Base-by-base conservation (phyloP, 2,113 vertebrate genomes). In the Elephas maximus region DNA sequence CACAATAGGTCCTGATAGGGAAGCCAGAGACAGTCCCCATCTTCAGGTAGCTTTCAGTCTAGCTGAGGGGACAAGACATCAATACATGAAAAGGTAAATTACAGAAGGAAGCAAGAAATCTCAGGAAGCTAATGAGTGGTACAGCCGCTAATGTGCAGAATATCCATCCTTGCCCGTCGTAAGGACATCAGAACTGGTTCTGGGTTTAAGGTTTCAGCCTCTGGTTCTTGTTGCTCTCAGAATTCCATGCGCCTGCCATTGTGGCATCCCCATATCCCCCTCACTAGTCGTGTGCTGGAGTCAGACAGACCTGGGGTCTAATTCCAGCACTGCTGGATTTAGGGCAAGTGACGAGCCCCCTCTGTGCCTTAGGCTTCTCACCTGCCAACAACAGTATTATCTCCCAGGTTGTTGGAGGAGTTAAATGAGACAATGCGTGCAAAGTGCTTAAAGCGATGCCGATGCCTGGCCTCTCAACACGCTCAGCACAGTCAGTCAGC, bases 401-500 rank as follows among this genome's bases (percentile, higher is more conserved):
- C 53, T 91, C 63, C 17, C 44, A 44, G 26, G 48, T n/a, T 21
- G 17, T 41, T 24, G 14, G 30, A 63, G 51, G 71, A 67, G 33
- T 21, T 45, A 28, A 81, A 60, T 33, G 60, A 82, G 51, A 71
- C 45, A 9, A 1, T 5, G 37, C 11, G 24, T 4, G 21, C 23
- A 2, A 65, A 33, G n/a, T 26, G 8, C 37, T 2, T 10, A 48
- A 51, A 91, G 88, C 84, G 11, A 2, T 0, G 1, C 5, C 84
- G 11, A 2, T 0, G 1, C 5, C 18, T 4, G 37, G 51, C 8
- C 1, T 2, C 0, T 20, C 14, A 0, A 6, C 33, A 0, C 0
- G 23, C 63, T 60, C n/a, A 0, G 24, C 17, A 0, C 24, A 23
- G 30, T 53, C 33, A 30, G 65, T 45, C 33, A 30, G 65, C 73